These are phyloP conservation scores for Anoplophora glabripennis DNA, from an alignment of 1,140 invertebrate genomes.

Conservation along the genomic window DNA sequence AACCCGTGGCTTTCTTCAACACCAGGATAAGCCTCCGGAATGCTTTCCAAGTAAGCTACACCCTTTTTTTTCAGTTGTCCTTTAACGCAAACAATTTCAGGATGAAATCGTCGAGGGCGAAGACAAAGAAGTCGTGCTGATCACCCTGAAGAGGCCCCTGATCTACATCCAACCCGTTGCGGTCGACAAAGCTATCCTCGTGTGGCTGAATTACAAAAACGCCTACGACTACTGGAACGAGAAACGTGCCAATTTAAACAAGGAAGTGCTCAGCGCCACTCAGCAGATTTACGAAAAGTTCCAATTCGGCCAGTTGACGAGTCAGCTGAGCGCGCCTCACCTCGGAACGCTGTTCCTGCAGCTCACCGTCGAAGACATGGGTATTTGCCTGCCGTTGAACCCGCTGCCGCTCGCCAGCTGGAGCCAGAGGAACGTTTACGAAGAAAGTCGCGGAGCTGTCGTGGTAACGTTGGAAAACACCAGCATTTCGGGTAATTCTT, in stretches of 20 bases:
- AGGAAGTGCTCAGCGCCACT: slow-evolving; percentile 79
- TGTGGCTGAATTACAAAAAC: slow-evolving; percentile 98
- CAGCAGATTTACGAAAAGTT: slow-evolving; percentile 75
- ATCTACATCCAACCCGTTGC: slow-evolving; percentile 95
- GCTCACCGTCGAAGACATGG: slow-evolving; percentile 94
- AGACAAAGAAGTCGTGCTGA: slow-evolving; percentile 92
- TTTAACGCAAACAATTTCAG: slow-evolving; percentile 56
- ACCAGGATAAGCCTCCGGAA: slow-evolving; percentile 72
- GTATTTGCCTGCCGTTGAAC: slow-evolving; percentile 90
- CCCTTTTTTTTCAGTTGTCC: background rate
- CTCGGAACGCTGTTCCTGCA: slow-evolving; percentile 90
- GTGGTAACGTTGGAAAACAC: slow-evolving; percentile 93
- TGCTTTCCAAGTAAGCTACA: slow-evolving; percentile 37
- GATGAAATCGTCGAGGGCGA: slow-evolving; percentile 86
- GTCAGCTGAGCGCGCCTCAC: slow-evolving; percentile 67
- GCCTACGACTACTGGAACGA: slow-evolving; percentile 99
- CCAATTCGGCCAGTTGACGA: slow-evolving; percentile 73
- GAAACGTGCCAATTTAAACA: slow-evolving; percentile 83
- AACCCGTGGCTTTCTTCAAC: slow-evolving; percentile 96
- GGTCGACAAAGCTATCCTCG: slow-evolving; percentile 93
- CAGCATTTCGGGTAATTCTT: slow-evolving; percentile 67
- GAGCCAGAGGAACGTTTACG: slow-evolving; percentile 65
- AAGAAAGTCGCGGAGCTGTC: slow-evolving; percentile 85
- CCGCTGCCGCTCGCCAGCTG: slow-evolving; percentile 68
- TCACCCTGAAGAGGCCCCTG: slow-evolving; percentile 85